Percentiles rank a stretch among this genome's conserved stretches.
Conservation (phyloP, 2,888 invertebrate genomes). For the Synergus laeviventris region DNA sequence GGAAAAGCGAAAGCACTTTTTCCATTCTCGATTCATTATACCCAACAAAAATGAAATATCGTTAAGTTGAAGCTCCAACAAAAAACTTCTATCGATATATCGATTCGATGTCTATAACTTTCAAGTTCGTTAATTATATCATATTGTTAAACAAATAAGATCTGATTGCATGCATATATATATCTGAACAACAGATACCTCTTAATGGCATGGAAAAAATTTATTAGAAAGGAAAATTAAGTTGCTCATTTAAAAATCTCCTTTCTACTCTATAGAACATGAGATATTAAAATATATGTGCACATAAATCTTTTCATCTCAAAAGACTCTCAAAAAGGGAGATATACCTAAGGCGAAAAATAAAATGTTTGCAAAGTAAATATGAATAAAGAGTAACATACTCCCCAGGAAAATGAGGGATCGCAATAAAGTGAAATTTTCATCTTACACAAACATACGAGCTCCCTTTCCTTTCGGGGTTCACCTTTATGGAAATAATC, state of each 20-base stretch:
- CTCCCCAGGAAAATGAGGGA: background rate
- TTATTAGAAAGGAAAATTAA: background rate
- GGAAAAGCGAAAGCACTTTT: background rate
- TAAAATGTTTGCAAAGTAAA: conserved; percentile 16
- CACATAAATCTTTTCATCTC: background rate
- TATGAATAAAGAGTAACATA: conserved; percentile 7
- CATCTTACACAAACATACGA: background rate
- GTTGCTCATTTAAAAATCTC: background rate
- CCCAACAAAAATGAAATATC: background rate
- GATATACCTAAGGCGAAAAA: background rate
- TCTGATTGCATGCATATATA: no score
- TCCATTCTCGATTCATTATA: background rate
- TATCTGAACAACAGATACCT: no score
- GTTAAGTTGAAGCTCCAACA: background rate
- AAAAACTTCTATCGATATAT: conserved; percentile 10
- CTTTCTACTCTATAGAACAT: background rate
- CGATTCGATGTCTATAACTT: conserved; percentile 5
- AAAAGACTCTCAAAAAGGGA: background rate
- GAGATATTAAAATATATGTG: background rate
- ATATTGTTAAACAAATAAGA: no score
- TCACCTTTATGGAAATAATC: conserved; percentile 41
- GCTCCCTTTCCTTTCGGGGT: conserved; percentile 3
- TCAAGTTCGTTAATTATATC: no score
- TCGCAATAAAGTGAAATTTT: conserved; percentile 10
- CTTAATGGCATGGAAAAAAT: no score